phyloP scores from a whole-genome alignment of 2,888 invertebrate species.

The Oithona nana region DNA sequence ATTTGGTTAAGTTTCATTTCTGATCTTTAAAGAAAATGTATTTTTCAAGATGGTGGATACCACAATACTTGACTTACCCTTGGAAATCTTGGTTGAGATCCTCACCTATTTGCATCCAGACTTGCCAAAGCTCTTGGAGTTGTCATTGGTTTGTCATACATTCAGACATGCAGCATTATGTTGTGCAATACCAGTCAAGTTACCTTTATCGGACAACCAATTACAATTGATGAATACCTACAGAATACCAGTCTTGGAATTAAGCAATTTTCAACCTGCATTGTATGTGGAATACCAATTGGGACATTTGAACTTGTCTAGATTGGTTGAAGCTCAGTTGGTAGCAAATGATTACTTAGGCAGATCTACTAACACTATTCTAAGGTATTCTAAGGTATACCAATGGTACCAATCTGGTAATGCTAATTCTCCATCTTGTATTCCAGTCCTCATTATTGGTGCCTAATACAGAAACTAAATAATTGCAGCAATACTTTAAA shows the following conservation, averaged over 20 bases:
- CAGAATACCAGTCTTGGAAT: background rate
- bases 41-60: background rate
- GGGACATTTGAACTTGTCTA: background rate
- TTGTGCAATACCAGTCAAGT: background rate
- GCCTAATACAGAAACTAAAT: background rate
- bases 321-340: background rate
- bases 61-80: background rate
- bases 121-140: background rate
- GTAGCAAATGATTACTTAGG: background rate
- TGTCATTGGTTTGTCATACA: background rate
- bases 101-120: background rate
- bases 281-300: background rate
- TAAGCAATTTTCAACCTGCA: background rate
- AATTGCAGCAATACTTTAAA: background rate
- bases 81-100: background rate
- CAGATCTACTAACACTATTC: background rate
- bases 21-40: background rate
- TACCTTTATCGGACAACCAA: background rate
- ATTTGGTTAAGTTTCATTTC: background rate
- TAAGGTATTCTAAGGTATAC: too few relatives aligned
- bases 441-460: background rate
- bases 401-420: too few relatives aligned
- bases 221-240: background rate
- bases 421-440: too few relatives aligned
- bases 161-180: background rate